Base-by-base conservation (phyloP, 2,888 invertebrate species). In the Ommatoiulus sabulosus region DNA sequence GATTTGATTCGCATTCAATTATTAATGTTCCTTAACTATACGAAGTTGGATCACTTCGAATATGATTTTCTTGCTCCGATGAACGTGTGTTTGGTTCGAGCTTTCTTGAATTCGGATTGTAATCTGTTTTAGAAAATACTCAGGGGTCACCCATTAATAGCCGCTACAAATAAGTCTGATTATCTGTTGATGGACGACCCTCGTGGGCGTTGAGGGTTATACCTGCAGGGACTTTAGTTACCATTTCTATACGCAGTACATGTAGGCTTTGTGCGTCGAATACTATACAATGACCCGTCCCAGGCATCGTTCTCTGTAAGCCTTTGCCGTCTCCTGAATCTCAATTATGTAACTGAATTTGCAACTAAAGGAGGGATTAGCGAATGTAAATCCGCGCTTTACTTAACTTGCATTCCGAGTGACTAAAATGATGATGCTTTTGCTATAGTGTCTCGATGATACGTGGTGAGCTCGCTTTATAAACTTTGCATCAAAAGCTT, bases 311-410 rank as follows among this genome's bases (percentile, higher is more conserved):
- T n/a, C 80, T 35, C 8, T 4, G 20, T 80, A 80, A 80, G 12
- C 80, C 35, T 2, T 12, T 0, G 80, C 12, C 12, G 80, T 15
- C 35, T 80, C 24, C 12, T 12, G 35, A 35, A 15, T 35, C 35
- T 80, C 80, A 43, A 43, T 80, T 80, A 80, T 80, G 80, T 80
- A 80, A 80, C 80, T 80, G 80, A 35, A 80, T 80, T 80, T 80
- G 80, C 24, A 80, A 80, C 35, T 24, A 80, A 80, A 80, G 35
- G 35, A 80, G 80, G 80, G 80, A 80, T 43, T 80, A 43, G 35
- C 12, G 35, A 80, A 80, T 80, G 80, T 15, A 80, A 80, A 80
- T 7, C 80, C 35, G 24, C 35, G 80, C 80, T 80, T 80, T 43
- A 24, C 35, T 80, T 80, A 80, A 80, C 35, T 80, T 80, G 80